These are phyloP conservation scores for Protomyctophum bolini DNA, from an alignment of 2,113 vertebrate genomes.

Conservation along the genomic window DNA sequence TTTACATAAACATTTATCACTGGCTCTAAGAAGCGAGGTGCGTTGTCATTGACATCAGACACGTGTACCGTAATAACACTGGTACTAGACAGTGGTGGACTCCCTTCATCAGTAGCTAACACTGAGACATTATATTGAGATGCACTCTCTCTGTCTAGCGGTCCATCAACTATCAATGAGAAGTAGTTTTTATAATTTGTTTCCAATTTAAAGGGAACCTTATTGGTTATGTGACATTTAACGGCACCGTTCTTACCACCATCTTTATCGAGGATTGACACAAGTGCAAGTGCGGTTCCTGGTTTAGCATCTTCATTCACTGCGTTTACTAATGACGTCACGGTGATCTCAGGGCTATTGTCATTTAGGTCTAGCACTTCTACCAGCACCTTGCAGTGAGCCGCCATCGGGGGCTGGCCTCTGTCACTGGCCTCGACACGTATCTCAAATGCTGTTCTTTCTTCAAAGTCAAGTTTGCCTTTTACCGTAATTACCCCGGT, in stretches of 20 bases:
- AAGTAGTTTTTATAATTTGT: constrained; percentile 83
- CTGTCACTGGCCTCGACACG: constrained; percentile 44
- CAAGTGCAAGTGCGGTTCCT: constrained; percentile 80
- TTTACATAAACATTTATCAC: constrained; percentile 75
- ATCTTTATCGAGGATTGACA: constrained; percentile 80
- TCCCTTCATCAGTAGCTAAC: constrained; percentile 79
- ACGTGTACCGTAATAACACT: constrained; percentile 74
- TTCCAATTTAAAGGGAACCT: constrained; percentile 81
- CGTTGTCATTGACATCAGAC: constrained; percentile 85
- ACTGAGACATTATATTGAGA: constrained; percentile 79
- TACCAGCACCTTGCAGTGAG: constrained; percentile 68
- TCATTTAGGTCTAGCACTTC: constrained; percentile 75
- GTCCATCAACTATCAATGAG: constrained; percentile 73
- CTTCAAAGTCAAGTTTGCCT: constrained; percentile 66
- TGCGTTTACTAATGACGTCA: constrained; percentile 75
- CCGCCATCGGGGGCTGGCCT: constrained; percentile 32
- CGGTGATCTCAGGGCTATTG: constrained; percentile 78
- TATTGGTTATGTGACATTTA: constrained; percentile 64
- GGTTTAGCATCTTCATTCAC: constrained; percentile 75
- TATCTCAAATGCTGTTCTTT: constrained; percentile 56
- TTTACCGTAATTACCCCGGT: constrained; percentile 75
- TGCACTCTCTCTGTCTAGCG: constrained; percentile 78
- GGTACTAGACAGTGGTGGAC: constrained; percentile 72
- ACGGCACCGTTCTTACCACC: constrained; percentile 79
- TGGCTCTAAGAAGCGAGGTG: constrained; percentile 73